Conservation (phyloP, 2,888 invertebrate genomes). For the Xiphydria camelus region DNA sequence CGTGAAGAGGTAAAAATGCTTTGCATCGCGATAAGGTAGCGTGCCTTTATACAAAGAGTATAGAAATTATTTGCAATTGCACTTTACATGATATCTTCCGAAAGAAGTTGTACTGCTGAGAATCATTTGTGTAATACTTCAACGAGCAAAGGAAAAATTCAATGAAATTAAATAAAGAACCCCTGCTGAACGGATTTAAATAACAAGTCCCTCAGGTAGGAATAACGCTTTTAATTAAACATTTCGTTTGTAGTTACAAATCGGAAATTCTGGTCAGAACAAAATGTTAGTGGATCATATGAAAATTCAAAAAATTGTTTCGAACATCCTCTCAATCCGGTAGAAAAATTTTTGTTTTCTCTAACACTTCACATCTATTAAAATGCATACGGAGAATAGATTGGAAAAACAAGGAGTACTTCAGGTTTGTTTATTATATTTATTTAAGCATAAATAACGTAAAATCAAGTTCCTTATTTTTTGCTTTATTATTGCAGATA, state of each 20-base stretch:
- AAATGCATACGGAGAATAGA: no score
- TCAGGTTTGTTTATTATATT: no score
- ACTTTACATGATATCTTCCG: constrained; percentile 62
- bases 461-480: no score
- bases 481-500: no score
- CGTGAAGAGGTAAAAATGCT: not conserved
- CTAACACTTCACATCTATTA: no score
- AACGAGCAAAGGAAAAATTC: constrained; percentile 89
- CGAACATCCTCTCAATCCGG: no score
- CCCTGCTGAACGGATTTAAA: constrained; percentile 90
- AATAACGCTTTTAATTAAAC: constrained; percentile 91
- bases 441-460: no score
- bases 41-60: not conserved
- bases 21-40: not conserved
- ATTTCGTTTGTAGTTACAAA: constrained; percentile 96
- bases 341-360: no score
- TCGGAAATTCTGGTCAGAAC: no score
- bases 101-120: constrained; percentile 63
- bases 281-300: no score
- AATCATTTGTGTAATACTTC: constrained; percentile 75
- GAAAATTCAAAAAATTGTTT: no score
- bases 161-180: constrained; percentile 81
- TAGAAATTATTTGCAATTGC: not conserved
- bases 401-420: no score
- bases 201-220: constrained; percentile 87